phyloP scores from a whole-genome alignment of 2,888 invertebrate species.

The Xestia ashworthii region DNA sequence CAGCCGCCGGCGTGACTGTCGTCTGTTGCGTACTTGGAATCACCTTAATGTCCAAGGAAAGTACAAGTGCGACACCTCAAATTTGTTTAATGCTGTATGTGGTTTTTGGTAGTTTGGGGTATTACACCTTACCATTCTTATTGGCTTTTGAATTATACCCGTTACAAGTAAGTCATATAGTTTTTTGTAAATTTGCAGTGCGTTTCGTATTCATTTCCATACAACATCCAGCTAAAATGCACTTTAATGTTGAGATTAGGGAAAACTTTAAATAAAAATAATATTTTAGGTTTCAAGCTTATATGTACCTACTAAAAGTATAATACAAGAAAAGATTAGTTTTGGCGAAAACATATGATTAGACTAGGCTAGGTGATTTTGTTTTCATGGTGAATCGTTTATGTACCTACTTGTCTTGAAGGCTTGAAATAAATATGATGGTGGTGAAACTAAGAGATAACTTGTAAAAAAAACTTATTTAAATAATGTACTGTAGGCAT shows the following conservation, averaged over 20 bases:
- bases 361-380: too few species aligned
- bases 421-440: too few species aligned
- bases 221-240: neutral
- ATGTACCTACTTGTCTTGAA: too few species aligned
- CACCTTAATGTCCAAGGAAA: conserved; percentile 53
- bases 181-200: neutral
- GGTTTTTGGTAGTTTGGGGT: conserved; percentile 76
- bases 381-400: too few species aligned
- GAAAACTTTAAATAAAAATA: too few species aligned
- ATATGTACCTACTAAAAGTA: too few species aligned
- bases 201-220: neutral
- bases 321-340: too few species aligned
- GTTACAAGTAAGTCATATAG: conserved; percentile 75
- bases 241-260: neutral
- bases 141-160: conserved; percentile 81
- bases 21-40: conserved; percentile 66
- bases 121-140: conserved; percentile 76
- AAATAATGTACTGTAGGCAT: too few species aligned
- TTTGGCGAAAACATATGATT: too few species aligned
- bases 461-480: too few species aligned
- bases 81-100: conserved; percentile 72
- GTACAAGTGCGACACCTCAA: conserved; percentile 67
- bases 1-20: conserved; percentile 76
- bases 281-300: too few species aligned
- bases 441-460: too few species aligned